Evolutionary conservation across 2,888 invertebrate genomes (phyloP), one percentile per base, ranked within the genome.

Genomic region (Phoenoteleia sp.): DNA sequence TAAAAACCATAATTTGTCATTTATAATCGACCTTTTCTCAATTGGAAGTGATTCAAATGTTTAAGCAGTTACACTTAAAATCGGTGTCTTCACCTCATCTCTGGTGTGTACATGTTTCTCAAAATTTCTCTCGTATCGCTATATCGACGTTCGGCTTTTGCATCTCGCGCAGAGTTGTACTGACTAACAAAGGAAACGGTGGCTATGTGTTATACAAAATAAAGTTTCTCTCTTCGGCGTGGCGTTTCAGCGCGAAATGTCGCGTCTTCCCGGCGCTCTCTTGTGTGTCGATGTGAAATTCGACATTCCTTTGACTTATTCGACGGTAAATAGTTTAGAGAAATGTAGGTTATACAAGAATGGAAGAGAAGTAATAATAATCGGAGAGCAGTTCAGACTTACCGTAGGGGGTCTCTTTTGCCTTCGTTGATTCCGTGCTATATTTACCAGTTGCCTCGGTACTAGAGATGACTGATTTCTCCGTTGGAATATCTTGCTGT

Each of bases 351-450:
- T 23, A 56, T 15, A 75, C 23, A 13, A 19, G 39, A 54, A 67
- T 19, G 56, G 23, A 72, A 52, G 15, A 39, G 13, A 39, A 15
- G 15, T 33, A 45, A 49, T 36, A 27, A 33, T 23, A 11, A 7
- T 11, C 23, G 49, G 15, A 15, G 21, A 11, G 58, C 71, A 71
- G 82, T 36, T 72, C 87, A 84, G 93, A 95, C 97, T 96, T 97
- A 98, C 98, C 98, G 96, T 98, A 98, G 95, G 97, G 97, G 95
- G 97, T 98, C 95, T 97, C 97, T 95, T 97, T 98, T 94, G 97
- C 97, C 94, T 96, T 96, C 97, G 97, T 96, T 94, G 95, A 95
- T 90, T 95, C 95, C 87, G 87, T 87, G 86, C 88, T 90, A 91
- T 89, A 89, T 91, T 95, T 93, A 92, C 95, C 95, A 74, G 95